Evolutionary conservation across 2,888 invertebrate species (phyloP).

Genomic region (Lepidochitona cinerea): DNA sequence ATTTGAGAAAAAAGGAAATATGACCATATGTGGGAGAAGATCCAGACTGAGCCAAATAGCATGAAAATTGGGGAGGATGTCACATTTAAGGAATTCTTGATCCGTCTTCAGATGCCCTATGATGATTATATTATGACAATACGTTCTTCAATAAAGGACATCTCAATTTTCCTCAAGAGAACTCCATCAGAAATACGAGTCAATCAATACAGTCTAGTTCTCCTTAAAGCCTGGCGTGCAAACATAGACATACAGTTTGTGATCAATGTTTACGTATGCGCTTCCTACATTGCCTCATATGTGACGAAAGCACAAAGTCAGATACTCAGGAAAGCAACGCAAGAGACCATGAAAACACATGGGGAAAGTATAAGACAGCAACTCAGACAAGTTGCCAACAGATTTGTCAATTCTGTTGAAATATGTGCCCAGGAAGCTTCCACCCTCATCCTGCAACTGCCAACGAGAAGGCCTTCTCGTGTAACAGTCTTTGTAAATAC

Average conservation of each 20-base stretch:
- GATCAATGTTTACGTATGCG: slow-evolving; percentile 36
- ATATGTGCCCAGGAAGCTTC: slow-evolving; percentile 52
- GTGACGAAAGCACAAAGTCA: slow-evolving; percentile 32
- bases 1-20: too few species aligned
- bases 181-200: slow-evolving; percentile 12
- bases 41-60: neutral
- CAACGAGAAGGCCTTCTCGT: slow-evolving; percentile 33
- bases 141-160: neutral
- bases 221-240: slow-evolving; percentile 8
- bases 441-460: slow-evolving; percentile 37
- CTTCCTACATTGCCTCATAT: slow-evolving; percentile 36
- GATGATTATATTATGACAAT: slow-evolving; percentile 7
- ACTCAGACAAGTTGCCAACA: slow-evolving; percentile 36
- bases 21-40: neutral
- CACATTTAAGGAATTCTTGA: neutral
- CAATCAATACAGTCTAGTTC: slow-evolving; percentile 28
- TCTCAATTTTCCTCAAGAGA: slow-evolving; percentile 23
- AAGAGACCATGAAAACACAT: slow-evolving; percentile 31
- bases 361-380: too few species aligned
- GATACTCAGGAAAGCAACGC: slow-evolving; percentile 26
- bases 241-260: slow-evolving; percentile 25
- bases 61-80: neutral
- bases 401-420: slow-evolving; percentile 45
- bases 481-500: slow-evolving; percentile 41
- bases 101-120: neutral